These are phyloP conservation scores for Drosophila pallidifrons DNA, from an alignment of 1,140 invertebrate genomes.

Conservation along the genomic window DNA sequence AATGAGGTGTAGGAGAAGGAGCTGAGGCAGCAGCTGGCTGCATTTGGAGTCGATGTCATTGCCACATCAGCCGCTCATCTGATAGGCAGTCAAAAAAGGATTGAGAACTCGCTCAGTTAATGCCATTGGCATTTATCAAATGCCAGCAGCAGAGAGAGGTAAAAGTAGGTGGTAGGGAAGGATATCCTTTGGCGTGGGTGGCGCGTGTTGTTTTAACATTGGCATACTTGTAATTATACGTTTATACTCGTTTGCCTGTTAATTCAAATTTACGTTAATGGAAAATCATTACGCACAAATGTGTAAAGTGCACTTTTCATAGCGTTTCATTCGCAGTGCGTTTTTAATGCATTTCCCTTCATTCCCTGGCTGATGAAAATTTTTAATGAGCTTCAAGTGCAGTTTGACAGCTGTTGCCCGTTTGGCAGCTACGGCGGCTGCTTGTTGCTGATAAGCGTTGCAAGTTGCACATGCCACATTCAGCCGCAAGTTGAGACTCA, in stretches of 20 bases:
- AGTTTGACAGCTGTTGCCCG: constrained; percentile 27
- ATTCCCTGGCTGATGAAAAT: constrained; percentile 52
- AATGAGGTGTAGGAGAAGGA: background rate
- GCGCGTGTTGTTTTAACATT: constrained; percentile 54
- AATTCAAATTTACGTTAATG: constrained; percentile 84
- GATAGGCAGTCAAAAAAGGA: constrained; percentile 36
- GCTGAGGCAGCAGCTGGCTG: background rate
- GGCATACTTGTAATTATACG: constrained; percentile 68
- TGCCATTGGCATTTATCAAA: constrained; percentile 77
- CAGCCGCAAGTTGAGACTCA: constrained; percentile 10
- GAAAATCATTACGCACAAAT: constrained; percentile 84
- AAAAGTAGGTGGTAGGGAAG: constrained; percentile 1
- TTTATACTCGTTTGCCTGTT: constrained; percentile 59
- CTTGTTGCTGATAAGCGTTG: constrained; percentile 51
- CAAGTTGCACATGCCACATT: constrained; percentile 26
- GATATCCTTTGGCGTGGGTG: constrained; percentile 13
- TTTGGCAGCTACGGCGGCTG: constrained; percentile 32
- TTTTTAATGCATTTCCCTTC: constrained; percentile 76
- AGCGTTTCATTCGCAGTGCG: constrained; percentile 43
- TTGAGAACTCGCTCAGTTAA: constrained; percentile 59
- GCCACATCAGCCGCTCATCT: constrained; percentile 22
- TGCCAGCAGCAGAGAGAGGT: constrained; percentile 31
- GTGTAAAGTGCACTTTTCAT: constrained; percentile 78
- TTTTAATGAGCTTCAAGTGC: constrained; percentile 75
- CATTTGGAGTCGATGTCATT: constrained; percentile 33